A percentile compares a stretch with the other conserved stretches of the same genome.
These are phyloP conservation scores for Polyodon spathula DNA, from an alignment of 2,113 vertebrate species.

Conservation along the genomic window DNA sequence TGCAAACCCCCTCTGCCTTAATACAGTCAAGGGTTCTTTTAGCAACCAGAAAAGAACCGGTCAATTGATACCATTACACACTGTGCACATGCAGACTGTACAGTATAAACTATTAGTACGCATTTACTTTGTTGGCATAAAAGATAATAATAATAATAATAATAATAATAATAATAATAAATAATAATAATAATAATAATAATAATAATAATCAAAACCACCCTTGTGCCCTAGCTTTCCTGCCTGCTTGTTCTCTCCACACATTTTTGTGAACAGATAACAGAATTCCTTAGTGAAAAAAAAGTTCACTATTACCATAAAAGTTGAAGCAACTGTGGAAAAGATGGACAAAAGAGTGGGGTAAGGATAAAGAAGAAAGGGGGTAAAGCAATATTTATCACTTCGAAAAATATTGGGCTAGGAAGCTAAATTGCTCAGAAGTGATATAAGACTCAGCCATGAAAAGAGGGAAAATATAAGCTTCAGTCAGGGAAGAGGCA, in stretches of 20 bases:
- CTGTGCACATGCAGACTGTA: slow-evolving; percentile 37
- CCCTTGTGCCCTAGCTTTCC: too few species aligned
- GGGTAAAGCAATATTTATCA: slow-evolving; percentile 45
- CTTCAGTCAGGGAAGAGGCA: slow-evolving; percentile 43
- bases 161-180: too few species aligned
- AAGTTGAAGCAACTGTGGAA: slow-evolving; percentile 34
- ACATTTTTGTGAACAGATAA: background rate
- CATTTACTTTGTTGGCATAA: slow-evolving; percentile 37
- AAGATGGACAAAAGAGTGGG: slow-evolving; percentile 32
- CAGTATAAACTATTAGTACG: slow-evolving; percentile 39
- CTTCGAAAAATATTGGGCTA: slow-evolving; percentile 33
- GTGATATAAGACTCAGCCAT: slow-evolving; percentile 37
- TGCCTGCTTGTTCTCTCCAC: too few species aligned
- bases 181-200: too few species aligned
- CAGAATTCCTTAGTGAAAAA: background rate
- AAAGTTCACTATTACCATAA: slow-evolving; percentile 23
- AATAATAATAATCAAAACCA: too few species aligned
- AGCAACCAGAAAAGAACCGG: slow-evolving; percentile 41
- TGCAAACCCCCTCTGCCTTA: slow-evolving; percentile 38
- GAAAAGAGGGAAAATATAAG: slow-evolving; percentile 47
- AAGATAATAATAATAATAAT: too few species aligned
- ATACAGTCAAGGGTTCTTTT: slow-evolving; percentile 50
- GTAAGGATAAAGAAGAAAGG: slow-evolving; percentile 23
- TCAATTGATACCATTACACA: slow-evolving; percentile 54
- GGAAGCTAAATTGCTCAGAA: slow-evolving; percentile 48